phyloP scores from a whole-genome alignment of 2,797 vertebrate genomes.

The Rhynchotus rufescens region DNA sequence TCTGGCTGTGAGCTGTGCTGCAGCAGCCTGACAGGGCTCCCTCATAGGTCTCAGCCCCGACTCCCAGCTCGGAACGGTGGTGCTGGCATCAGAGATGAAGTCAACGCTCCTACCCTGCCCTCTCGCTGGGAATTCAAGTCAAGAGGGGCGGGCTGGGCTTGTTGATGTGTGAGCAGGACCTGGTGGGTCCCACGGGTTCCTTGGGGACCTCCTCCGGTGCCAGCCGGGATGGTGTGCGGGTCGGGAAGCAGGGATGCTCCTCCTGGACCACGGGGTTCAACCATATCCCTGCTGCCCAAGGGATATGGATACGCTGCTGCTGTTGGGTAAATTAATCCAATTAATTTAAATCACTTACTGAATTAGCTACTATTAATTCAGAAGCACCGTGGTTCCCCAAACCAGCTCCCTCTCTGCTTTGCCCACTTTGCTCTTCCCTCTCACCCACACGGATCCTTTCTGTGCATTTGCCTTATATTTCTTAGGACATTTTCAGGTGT shows the following conservation, averaged over 20 bases:
- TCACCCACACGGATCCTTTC: fast-evolving
- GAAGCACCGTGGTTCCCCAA: neutral
- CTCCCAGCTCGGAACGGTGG: no score
- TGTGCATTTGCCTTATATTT: no score
- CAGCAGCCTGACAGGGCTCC: neutral
- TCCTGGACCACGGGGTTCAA: neutral
- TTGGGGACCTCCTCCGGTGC: no score
- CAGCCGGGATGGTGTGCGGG: no score
- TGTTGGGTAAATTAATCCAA: neutral
- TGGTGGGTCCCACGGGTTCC: no score
- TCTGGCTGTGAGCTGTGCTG: neutral
- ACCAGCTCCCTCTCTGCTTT: neutral
- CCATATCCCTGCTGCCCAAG: neutral
- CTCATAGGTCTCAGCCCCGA: no score
- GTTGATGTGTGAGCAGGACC: no score
- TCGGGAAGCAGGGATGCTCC: neutral
- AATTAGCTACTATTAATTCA: neutral
- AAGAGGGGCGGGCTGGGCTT: no score
- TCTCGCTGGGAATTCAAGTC: no score
- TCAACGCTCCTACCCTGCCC: no score
- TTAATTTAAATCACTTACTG: neutral
- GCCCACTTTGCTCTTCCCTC: neutral
- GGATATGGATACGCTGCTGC: neutral
- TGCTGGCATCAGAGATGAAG: no score
- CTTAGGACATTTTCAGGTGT: no score